A percentile compares a stretch with the other conserved stretches of the same genome.
These are phyloP conservation scores for Carettochelys insculpta DNA, from an alignment of 2,113 vertebrate genomes.

Conservation along the genomic window DNA sequence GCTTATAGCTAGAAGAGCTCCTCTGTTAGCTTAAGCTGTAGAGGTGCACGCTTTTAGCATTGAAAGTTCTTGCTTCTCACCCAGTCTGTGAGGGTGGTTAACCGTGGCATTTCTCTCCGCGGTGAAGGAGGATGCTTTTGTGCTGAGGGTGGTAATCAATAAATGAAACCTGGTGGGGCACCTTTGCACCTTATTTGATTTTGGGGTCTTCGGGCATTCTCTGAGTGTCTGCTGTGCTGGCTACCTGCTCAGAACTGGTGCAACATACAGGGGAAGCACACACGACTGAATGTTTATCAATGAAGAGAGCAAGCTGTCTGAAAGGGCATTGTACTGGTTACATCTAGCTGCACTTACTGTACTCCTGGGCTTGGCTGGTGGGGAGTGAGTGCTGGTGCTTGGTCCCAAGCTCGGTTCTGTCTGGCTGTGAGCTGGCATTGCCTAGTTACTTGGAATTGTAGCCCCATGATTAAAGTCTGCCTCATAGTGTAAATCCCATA, in stretches of 20 bases:
- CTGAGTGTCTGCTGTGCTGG: no score
- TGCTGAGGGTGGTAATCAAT: no score
- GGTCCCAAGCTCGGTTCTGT: background rate
- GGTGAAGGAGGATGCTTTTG: background rate
- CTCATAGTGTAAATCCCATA: background rate
- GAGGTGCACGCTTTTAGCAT: background rate
- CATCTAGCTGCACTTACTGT: no score
- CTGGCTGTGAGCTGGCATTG: background rate
- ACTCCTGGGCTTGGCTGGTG: background rate
- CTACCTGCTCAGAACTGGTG: no score
- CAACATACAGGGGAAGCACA: no score
- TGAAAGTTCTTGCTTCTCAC: background rate
- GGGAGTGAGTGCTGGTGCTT: no score
- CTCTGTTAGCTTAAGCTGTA: background rate
- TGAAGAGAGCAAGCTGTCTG: no score
- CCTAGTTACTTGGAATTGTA: background rate
- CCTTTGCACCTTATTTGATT: no score
- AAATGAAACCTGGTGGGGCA: no score
- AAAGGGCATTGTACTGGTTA: no score
- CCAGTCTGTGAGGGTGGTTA: background rate
- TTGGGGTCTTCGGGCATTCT: no score
- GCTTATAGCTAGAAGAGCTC: background rate
- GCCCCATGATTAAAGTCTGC: background rate
- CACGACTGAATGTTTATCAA: no score
- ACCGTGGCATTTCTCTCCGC: background rate